phyloP scores from a whole-genome alignment of 2,113 vertebrate genomes.

The Mastomys coucha region DNA sequence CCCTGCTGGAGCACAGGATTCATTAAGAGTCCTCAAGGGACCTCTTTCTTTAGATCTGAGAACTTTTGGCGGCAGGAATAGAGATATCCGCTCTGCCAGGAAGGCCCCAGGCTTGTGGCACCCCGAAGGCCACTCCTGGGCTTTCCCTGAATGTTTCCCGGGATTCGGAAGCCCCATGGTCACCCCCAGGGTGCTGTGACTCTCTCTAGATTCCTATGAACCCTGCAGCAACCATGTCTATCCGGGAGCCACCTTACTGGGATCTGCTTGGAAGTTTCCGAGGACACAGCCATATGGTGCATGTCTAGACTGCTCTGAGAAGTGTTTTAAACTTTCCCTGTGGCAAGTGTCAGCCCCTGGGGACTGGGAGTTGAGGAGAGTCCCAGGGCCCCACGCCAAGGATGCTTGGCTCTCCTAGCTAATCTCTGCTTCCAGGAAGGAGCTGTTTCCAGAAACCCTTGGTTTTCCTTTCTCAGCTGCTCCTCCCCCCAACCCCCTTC shows the following conservation, averaged over 20 bases:
- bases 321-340: constrained; percentile 13
- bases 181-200: background rate
- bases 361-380: background rate
- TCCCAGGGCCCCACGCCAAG: background rate
- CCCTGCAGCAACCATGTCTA: background rate
- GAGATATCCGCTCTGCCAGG: constrained; percentile 67
- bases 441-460: background rate
- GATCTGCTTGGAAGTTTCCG: background rate
- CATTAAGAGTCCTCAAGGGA: constrained; percentile 42
- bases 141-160: background rate
- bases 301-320: background rate
- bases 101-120: constrained; percentile 47
- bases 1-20: constrained; percentile 23
- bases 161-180: background rate
- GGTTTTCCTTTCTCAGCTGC: background rate
- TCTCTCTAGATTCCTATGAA: background rate
- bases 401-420: background rate
- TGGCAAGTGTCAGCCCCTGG: background rate
- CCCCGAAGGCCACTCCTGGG: background rate
- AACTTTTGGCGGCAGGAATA: constrained; percentile 44
- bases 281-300: background rate
- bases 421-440: background rate
- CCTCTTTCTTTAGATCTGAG: constrained; percentile 58
- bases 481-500: background rate
- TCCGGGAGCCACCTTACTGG: background rate